These are phyloP conservation scores for Spinus olivaceus DNA, from an alignment of 2,797 vertebrate species.

Conservation along the genomic window DNA sequence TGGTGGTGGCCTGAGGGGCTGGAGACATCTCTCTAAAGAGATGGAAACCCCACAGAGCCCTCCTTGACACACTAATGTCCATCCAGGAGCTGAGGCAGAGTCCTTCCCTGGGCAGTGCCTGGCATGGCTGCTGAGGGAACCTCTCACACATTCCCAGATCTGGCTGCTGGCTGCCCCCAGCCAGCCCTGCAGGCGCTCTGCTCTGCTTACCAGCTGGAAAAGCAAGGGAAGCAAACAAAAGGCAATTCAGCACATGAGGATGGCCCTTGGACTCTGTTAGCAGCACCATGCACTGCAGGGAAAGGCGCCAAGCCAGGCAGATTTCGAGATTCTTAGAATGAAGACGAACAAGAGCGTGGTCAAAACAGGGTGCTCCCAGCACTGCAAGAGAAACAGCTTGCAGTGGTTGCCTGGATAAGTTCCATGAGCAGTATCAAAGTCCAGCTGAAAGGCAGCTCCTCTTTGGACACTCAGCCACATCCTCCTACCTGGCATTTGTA, in stretches of 20 bases:
- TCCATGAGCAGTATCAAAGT: not conserved
- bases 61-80: not conserved
- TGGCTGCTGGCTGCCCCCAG: not conserved
- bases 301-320: not conserved
- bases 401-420: not conserved
- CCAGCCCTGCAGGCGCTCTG: not conserved
- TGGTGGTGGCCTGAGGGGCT: not conserved
- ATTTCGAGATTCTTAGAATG: not conserved
- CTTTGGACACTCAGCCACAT: not conserved
- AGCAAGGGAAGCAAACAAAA: conserved; percentile 28
- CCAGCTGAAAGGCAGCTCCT: not conserved
- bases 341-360: not conserved
- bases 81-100: not conserved
- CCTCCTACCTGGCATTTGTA: not conserved
- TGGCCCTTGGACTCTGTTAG: not conserved
- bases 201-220: conserved; percentile 8
- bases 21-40: not conserved
- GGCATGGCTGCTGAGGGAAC: not conserved
- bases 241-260: not conserved
- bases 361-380: rapidly evolving
- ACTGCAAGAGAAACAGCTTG: not conserved
- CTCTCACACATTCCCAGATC: not conserved
- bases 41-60: not conserved
- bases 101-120: not conserved
- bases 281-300: not conserved